Conservation (phyloP, 2,797 vertebrate species). For the Scyliorhinus canicula region DNA sequence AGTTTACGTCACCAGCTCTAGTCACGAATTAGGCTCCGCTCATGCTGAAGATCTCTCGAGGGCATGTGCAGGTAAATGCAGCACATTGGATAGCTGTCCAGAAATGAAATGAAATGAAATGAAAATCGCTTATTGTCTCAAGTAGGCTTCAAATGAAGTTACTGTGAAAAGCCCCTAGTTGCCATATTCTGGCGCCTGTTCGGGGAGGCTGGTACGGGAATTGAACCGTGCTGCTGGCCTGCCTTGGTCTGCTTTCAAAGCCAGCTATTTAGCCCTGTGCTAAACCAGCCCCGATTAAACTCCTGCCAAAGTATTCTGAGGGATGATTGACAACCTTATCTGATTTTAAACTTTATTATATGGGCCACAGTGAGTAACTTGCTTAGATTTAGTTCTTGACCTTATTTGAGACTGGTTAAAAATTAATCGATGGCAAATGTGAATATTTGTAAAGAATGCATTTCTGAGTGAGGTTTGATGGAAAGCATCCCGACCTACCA, state of each 20-base stretch:
- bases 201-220: too few species aligned
- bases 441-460: too few species aligned
- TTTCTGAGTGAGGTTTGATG: too few species aligned
- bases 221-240: too few species aligned
- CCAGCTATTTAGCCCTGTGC: too few species aligned
- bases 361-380: not conserved
- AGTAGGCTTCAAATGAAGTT: too few species aligned
- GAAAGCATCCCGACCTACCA: not conserved
- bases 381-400: not conserved
- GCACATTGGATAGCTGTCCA: not conserved
- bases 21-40: slow-evolving; percentile 59
- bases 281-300: too few species aligned
- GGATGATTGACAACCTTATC: not conserved
- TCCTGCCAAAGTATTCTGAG: not conserved
- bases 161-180: too few species aligned
- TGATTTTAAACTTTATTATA: not conserved
- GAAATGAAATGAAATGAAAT: too few species aligned
- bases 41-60: not conserved
- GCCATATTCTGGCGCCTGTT: too few species aligned
- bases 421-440: not conserved
- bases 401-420: not conserved
- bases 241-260: too few species aligned
- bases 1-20: slow-evolving; percentile 57
- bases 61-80: slow-evolving; percentile 17
- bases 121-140: too few species aligned